Conservation (phyloP, 2,888 invertebrate genomes). For the Peribatodes rhomboidaria region DNA sequence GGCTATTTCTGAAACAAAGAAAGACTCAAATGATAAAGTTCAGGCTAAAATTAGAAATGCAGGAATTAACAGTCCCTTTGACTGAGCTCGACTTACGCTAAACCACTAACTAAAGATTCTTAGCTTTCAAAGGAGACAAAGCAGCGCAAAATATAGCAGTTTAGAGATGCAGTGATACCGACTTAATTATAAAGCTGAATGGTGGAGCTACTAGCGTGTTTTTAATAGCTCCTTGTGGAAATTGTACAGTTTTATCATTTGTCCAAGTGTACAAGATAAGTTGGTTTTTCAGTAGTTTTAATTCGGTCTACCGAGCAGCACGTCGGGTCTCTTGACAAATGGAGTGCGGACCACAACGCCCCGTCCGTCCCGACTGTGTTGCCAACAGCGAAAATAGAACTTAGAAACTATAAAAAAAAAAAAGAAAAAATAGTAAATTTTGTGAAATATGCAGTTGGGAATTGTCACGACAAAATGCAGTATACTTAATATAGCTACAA, state of each 20-base stretch:
- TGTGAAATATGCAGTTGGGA: background rate
- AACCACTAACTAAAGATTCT: constrained; percentile 21
- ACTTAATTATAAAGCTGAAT: background rate
- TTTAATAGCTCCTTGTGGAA: too few species aligned
- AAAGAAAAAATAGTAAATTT: background rate
- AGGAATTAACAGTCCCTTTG: constrained; percentile 2
- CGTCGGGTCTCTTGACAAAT: constrained; percentile 30
- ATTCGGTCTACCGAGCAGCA: constrained; percentile 18
- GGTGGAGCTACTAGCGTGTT: background rate
- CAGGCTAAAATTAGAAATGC: background rate
- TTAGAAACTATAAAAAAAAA: too few species aligned
- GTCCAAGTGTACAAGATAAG: background rate
- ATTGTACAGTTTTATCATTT: background rate
- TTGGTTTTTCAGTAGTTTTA: constrained; percentile 7
- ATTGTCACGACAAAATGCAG: background rate
- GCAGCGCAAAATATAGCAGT: constrained; percentile 8
- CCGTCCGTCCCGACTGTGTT: constrained; percentile 4
- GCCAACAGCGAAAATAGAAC: constrained; percentile 11
- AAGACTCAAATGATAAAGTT: background rate
- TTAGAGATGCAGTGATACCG: background rate
- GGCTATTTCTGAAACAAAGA: background rate
- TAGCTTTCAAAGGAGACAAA: constrained; percentile 19
- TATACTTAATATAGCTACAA: too few species aligned
- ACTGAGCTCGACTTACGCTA: constrained; percentile 9
- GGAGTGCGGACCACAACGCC: constrained; percentile 30